These are phyloP conservation scores for Romanogobio albipinnatus DNA, from an alignment of 2,113 vertebrate species.

Conservation along the genomic window DNA sequence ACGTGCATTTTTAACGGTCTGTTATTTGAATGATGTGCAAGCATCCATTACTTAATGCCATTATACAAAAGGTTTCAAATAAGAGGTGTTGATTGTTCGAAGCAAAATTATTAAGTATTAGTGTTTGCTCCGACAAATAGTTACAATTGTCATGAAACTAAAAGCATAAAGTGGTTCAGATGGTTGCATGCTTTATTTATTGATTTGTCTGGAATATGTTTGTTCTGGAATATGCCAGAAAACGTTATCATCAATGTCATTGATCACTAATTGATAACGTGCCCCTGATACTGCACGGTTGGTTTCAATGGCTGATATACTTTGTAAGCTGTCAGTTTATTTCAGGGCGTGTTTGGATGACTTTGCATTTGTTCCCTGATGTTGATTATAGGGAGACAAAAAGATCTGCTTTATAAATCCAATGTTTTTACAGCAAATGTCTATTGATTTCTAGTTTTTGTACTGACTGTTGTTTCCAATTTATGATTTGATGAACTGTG, in stretches of 20 bases:
- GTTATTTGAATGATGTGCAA: background rate
- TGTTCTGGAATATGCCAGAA: conserved; percentile 1
- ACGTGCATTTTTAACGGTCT: conserved; percentile 15
- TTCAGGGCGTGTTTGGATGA: background rate
- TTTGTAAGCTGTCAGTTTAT: conserved; percentile 1
- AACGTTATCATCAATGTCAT: background rate
- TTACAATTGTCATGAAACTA: conserved; percentile 11
- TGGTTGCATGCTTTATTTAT: conserved; percentile 24
- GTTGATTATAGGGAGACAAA: background rate
- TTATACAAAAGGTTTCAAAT: background rate
- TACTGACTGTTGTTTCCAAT: background rate
- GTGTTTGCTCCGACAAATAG: background rate
- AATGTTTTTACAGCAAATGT: conserved; percentile 20
- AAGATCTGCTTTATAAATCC: conserved; percentile 27
- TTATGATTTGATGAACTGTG: conserved; percentile 20
- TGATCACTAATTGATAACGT: background rate
- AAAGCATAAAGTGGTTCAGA: conserved; percentile 6
- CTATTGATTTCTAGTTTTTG: conserved; percentile 28
- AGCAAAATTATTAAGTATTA: background rate
- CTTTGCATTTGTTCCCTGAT: background rate
- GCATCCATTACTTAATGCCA: background rate
- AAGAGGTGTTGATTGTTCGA: background rate
- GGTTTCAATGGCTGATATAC: background rate
- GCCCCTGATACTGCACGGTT: background rate
- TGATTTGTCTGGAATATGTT: background rate